A percentile compares a stretch with the other conserved stretches of the same genome.
phyloP scores from a whole-genome alignment of 2,888 invertebrate genomes.

The Osedax frankpressi region DNA sequence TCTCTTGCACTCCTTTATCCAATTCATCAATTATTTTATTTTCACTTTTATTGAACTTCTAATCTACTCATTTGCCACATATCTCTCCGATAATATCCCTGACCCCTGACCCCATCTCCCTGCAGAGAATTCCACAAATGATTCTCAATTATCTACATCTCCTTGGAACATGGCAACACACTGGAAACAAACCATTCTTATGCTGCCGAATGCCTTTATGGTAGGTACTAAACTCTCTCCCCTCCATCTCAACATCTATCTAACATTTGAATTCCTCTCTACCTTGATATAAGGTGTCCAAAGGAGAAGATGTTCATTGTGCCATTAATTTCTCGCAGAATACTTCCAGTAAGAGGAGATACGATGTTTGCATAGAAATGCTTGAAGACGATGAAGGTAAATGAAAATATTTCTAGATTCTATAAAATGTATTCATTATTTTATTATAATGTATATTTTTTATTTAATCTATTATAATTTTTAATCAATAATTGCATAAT shows the following conservation, averaged over 20 bases:
- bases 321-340: conserved; percentile 29
- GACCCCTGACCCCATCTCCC: not conserved
- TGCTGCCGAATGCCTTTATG: conserved; percentile 60
- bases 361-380: conserved; percentile 25
- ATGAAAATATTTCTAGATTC: too few species aligned
- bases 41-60: too few species aligned
- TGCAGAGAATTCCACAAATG: not conserved
- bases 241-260: too few species aligned
- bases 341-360: conserved; percentile 21
- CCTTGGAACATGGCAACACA: conserved; percentile 66
- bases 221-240: too few species aligned
- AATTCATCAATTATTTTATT: too few species aligned
- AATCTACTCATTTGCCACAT: too few species aligned
- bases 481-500: too few species aligned
- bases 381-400: conserved; percentile 17
- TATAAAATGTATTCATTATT: too few species aligned
- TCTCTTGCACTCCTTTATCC: too few species aligned
- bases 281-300: not conserved
- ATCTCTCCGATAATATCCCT: not conserved
- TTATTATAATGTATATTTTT: too few species aligned
- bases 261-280: too few species aligned
- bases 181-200: conserved; percentile 88
- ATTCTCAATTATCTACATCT: conserved; percentile 62
- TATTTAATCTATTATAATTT: too few species aligned
- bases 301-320: not conserved